Percentiles rank a stretch among this genome's conserved stretches.
Evolutionary conservation across 2,888 invertebrate genomes (phyloP).

Genomic region (Mechanitis messenoides): DNA sequence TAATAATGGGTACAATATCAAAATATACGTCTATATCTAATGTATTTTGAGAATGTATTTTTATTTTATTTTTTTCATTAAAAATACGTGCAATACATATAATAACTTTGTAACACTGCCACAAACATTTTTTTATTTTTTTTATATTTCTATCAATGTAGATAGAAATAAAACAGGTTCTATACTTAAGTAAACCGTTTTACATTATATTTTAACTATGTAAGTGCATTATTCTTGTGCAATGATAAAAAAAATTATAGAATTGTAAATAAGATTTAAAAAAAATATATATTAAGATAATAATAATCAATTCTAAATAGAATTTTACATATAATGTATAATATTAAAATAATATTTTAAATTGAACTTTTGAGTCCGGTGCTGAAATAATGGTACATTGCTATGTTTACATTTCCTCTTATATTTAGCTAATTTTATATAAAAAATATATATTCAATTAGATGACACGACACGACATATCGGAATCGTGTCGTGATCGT

Average conservation of each 20-base stretch:
- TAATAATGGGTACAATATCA: conserved; percentile 4
- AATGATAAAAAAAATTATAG: conserved; percentile 35
- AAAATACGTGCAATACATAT: no score
- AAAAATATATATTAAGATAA: conserved; percentile 6
- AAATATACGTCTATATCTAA: no score
- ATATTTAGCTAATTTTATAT: not conserved
- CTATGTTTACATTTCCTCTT: conserved; percentile 3
- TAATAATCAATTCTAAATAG: conserved; percentile 3
- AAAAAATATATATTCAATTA: not conserved
- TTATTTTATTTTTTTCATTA: conserved; percentile 10
- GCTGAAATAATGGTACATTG: conserved; percentile 3
- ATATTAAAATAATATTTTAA: not conserved
- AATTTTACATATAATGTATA: conserved; percentile 1
- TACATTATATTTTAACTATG: conserved; percentile 25
- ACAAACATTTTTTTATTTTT: no score
- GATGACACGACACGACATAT: not conserved
- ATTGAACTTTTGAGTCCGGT: not conserved
- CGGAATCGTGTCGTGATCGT: not conserved
- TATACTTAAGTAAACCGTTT: not conserved
- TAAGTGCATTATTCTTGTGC: conserved; percentile 47
- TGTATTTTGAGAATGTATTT: no score
- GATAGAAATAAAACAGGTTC: no score
- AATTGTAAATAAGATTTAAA: conserved; percentile 15
- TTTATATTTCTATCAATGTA: no score
- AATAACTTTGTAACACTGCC: no score